Evolutionary conservation across 2,888 invertebrate genomes (phyloP), one percentile per base, ranked within the genome.

Genomic region (Pseudococcus longispinus): DNA sequence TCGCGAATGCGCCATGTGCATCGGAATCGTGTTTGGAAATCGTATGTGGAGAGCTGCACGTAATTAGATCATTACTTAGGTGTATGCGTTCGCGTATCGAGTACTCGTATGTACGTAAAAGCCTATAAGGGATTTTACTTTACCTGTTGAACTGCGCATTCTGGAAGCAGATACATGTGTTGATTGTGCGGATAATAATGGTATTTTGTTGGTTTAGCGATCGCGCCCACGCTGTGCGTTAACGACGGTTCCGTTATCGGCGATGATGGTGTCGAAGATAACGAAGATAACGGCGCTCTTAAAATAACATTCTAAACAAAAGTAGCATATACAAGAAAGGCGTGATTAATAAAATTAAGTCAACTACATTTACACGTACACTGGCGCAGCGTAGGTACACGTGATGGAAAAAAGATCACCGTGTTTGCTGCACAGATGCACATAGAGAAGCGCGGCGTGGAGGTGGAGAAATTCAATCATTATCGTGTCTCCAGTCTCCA

Each of bases 101-200:
- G 29, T 11, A 70, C 70, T 2, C 5, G 70, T n/a, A 26, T n/a
- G 23, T 2, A 37, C n/a, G n/a, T n/a, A 51, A 51, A 51, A 51
- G 51, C 51, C 51, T n/a, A 42, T 5, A 51, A 51, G 51, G 51
- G 51, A 13, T 87, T 37, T 29, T 60, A 51, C n/a, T n/a, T 32
- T 90, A 94, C 96, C 93, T 97, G 97, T 92, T 97, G 97, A 90
- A 97, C 96, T 89, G 97, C 97, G 92, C 97, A 97, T 92, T 97
- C 97, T 88, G 97, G 97, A 89, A 97, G 92, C 90, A 96, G 92
- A 92, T 97, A 97, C 90, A 96, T 95, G 92, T 97, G 96, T 91
- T 97, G 96, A 92, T 97, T 96, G 92, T 97, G 97, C 44, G 97
- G 97, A 91, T 96, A 97, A 92, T 96, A 97, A 91, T 97, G 96